Evolutionary conservation across 2,797 vertebrate species (phyloP).

Genomic region (Potorous gilbertii): DNA sequence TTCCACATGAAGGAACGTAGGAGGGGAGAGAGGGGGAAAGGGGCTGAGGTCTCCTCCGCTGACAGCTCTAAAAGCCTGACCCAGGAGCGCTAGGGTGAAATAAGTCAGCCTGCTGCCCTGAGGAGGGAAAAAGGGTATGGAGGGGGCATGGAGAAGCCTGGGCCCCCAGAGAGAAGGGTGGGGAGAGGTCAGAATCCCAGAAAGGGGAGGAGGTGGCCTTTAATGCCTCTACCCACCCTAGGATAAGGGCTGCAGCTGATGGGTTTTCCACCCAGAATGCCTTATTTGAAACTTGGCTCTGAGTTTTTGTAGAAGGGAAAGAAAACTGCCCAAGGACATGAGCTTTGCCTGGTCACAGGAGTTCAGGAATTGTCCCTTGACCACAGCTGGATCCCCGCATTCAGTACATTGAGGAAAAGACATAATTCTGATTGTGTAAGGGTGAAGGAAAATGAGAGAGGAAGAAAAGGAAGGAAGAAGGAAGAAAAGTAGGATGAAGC

Average conservation of each 20-base stretch:
- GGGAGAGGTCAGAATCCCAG: conserved; percentile 49
- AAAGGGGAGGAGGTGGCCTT: conserved; percentile 1
- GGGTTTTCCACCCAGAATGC: conserved; percentile 59
- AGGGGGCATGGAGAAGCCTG: conserved; percentile 1
- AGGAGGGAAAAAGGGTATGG: conserved; percentile 39
- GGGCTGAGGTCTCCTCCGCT: conserved; percentile 64
- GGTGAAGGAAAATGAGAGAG: neutral
- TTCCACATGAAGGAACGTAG: conserved; percentile 74
- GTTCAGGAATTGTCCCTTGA: neutral
- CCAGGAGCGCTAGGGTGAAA: conserved; percentile 46
- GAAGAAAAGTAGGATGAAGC: neutral
- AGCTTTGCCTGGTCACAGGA: neutral
- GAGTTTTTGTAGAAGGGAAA: neutral
- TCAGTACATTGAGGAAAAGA: neutral
- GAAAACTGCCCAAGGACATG: neutral
- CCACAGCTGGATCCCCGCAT: neutral
- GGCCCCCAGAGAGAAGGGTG: conserved; percentile 54
- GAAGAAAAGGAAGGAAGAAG: neutral
- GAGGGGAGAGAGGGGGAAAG: conserved; percentile 21
- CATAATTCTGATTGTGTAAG: neutral
- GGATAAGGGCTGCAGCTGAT: conserved; percentile 25
- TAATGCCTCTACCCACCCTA: conserved; percentile 39
- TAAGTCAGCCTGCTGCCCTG: conserved; percentile 72
- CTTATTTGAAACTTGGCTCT: conserved; percentile 12
- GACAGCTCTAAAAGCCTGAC: conserved; percentile 80